Evolutionary conservation across 1,140 invertebrate genomes (phyloP), one percentile per base, ranked within the genome.

Genomic region (Vanessa tameamea): DNA sequence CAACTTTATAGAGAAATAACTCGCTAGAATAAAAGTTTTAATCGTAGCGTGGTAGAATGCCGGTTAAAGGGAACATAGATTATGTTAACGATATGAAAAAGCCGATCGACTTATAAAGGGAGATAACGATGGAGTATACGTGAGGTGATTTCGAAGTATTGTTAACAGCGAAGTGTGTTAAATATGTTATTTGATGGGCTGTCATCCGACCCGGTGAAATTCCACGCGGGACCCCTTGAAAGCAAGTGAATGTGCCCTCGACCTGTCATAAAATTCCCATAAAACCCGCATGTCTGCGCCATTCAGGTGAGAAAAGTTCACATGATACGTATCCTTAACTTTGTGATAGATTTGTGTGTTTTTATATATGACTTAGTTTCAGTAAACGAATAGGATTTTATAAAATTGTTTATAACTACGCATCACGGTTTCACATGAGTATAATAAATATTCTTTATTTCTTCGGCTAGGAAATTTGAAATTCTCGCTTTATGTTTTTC

Each of bases 261-360:
- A n/a, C 47, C 57, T 68, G 31, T 64, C 26, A 64, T 73, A 59
- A 69, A 68, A 73, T 59, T 23, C 66, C 26, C 66, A 67, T 72
- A 51, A 67, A 51, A 64, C 48, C 13, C 37, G 11, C 20, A 26
- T 15, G 23, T 26, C 8, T 59, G 55, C 55, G 20, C 20, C 23
- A 59, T 59, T 59, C 55, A 13, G 9, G 23, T 26, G 55, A 8
- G 43, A 68, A 57, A 55, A 37, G n/a, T 43, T 20, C 48, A 43
- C 31, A 68, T 43, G 37, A 57, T 57, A 14, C 26, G 2, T 59
- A 31, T 59, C 23, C 55, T 59, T n/a, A 2, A 11, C 12, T 8
- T 53, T 16, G n/a, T 43, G 37, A 43, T 43, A 9, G 37, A 43
- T 8, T n/a, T 51, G 0, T 51, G 13, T 51, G 0, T 23, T 11